These are phyloP conservation scores for Temnothorax rugatulus DNA, from an alignment of 2,888 invertebrate genomes.

Conservation along the genomic window DNA sequence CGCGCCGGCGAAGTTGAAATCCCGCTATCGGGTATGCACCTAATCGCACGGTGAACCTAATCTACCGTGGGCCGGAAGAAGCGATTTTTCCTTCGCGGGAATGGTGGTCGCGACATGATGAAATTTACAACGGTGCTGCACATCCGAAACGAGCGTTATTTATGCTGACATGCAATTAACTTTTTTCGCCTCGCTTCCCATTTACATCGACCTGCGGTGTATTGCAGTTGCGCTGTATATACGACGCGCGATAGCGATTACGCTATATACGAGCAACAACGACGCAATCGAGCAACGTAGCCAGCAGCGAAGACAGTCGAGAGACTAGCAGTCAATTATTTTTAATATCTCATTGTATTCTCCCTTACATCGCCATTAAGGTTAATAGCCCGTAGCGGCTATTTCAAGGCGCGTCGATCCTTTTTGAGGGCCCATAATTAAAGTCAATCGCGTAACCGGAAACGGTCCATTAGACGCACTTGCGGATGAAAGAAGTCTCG, in stretches of 20 bases:
- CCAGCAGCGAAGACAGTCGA: conserved; percentile 54
- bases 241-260: conserved; percentile 29
- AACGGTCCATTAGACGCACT: conserved; percentile 71
- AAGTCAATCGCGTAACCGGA: conserved; percentile 77
- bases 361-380: conserved; percentile 74
- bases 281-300: conserved; percentile 11
- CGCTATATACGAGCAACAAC: conserved; percentile 10
- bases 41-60: conserved; percentile 42
- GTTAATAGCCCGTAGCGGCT: conserved; percentile 73
- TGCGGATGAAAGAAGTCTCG: conserved; percentile 57
- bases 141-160: conserved; percentile 53
- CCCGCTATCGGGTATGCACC: conserved; percentile 23
- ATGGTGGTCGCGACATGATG: conserved; percentile 28
- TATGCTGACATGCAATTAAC: conserved; percentile 52
- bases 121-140: conserved; percentile 40
- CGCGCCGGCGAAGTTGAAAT: conserved; percentile 14
- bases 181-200: conserved; percentile 32
- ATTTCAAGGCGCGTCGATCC: conserved; percentile 63
- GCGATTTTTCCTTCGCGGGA: conserved; percentile 34
- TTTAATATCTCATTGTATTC: conserved; percentile 77
- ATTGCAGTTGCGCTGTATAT: not conserved
- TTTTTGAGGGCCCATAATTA: conserved; percentile 70
- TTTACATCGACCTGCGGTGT: conserved; percentile 44
- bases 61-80: not conserved
- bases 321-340: conserved; percentile 71